A percentile compares a stretch with the other conserved stretches of the same genome.
These are phyloP conservation scores for Matsumyia berberina DNA, from an alignment of 2,888 invertebrate genomes.

Conservation along the genomic window DNA sequence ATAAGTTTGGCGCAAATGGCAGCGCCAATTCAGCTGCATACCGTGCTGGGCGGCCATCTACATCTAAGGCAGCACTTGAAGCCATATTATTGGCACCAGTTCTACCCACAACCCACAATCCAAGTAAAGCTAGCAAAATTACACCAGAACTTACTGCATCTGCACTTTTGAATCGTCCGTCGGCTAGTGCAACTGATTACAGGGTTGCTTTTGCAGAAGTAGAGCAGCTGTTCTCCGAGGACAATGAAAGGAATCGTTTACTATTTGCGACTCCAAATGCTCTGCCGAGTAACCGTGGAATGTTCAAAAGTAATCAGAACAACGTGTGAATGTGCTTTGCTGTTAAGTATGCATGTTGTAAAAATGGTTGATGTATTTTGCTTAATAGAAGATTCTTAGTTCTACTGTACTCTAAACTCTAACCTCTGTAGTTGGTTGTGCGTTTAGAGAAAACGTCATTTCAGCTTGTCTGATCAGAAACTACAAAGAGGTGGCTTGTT, in stretches of 20 bases:
- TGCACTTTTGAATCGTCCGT: not conserved
- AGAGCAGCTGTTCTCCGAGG: conserved; percentile 1
- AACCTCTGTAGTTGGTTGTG: too few relatives aligned
- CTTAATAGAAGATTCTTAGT: too few relatives aligned
- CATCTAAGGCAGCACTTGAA: not conserved
- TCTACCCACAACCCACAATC: not conserved
- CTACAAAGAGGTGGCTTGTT: not conserved
- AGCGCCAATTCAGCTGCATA: too few relatives aligned
- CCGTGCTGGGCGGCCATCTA: not conserved
- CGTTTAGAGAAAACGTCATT: too few relatives aligned
- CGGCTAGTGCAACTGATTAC: not conserved
- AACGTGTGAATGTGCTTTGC: not conserved
- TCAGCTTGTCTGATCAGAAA: not conserved
- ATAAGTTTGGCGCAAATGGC: too few relatives aligned
- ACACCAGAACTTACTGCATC: not conserved
- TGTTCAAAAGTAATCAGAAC: conserved; percentile 11
- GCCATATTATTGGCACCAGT: not conserved
- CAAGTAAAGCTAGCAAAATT: too few relatives aligned
- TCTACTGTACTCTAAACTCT: too few relatives aligned
- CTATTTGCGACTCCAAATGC: not conserved
- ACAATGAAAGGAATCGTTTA: not conserved
- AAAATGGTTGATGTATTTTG: too few relatives aligned
- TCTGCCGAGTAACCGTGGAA: not conserved
- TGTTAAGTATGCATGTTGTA: not conserved
- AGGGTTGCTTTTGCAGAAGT: conserved; percentile 6